Evolutionary conservation across 2,113 vertebrate species (phyloP).

Genomic region (Dendrocopos noguchii): DNA sequence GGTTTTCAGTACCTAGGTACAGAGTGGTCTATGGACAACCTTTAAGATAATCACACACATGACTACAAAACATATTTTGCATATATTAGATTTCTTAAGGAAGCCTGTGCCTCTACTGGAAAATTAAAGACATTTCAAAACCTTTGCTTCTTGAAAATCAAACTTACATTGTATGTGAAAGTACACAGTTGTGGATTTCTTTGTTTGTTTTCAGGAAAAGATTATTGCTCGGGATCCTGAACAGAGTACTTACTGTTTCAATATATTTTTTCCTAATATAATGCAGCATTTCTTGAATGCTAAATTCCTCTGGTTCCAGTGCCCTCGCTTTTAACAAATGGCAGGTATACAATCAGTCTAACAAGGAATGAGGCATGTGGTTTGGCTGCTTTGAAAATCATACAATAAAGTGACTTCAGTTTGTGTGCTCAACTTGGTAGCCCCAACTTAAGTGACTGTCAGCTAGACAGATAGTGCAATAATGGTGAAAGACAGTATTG

Average conservation of each 20-base stretch:
- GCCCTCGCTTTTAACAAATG: not conserved
- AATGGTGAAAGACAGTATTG: not conserved
- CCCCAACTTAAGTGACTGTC: not conserved
- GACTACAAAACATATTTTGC: not conserved
- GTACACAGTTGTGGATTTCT: not conserved
- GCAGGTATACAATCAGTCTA: not conserved
- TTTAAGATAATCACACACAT: not conserved
- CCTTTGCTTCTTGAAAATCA: not conserved
- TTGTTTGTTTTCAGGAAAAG: not conserved
- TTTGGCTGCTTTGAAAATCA: conserved; percentile 14
- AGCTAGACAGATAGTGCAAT: not conserved
- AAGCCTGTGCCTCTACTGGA: not conserved
- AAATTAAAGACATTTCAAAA: not conserved
- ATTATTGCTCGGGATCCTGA: not conserved
- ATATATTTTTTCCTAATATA: not conserved
- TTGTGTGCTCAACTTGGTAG: not conserved
- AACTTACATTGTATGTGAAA: not conserved
- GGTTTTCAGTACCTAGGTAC: not conserved
- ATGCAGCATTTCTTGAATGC: not conserved
- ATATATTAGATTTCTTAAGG: not conserved
- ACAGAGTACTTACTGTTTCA: not conserved
- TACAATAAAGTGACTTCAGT: not conserved
- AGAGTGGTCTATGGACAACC: not conserved
- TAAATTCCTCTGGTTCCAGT: not conserved
- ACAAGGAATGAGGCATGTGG: not conserved